Evolutionary conservation across 1,140 invertebrate species (phyloP).

Genomic region (Hylaeus anthracinus): DNA sequence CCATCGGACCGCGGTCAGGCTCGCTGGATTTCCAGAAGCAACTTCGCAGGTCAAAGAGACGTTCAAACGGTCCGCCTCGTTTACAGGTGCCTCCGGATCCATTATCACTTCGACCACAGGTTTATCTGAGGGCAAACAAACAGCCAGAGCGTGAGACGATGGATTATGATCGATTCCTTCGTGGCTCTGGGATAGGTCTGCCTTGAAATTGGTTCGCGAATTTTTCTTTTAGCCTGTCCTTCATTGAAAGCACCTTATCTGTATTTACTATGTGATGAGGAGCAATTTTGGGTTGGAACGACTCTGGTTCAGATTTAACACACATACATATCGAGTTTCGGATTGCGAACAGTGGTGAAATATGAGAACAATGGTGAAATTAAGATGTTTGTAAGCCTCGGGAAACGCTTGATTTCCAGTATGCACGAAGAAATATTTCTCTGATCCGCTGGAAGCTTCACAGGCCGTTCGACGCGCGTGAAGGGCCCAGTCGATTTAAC

Average conservation of each 20-base stretch:
- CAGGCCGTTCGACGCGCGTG: no score
- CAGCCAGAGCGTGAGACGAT: not conserved
- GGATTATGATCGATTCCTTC: not conserved
- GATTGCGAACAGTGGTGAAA: no score
- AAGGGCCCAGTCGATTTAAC: not conserved
- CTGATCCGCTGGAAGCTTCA: no score
- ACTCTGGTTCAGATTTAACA: not conserved
- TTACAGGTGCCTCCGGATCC: slow-evolving; percentile 87
- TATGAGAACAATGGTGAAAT: no score
- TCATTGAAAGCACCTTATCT: not conserved
- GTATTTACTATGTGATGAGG: no score
- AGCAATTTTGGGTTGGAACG: not conserved
- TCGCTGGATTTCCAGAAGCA: slow-evolving; percentile 84
- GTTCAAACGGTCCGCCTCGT: slow-evolving; percentile 89
- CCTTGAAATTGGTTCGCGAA: no score
- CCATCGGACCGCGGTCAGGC: slow-evolving; percentile 88
- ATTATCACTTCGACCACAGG: slow-evolving; percentile 89
- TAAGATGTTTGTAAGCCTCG: no score
- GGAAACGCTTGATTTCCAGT: no score
- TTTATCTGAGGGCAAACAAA: slow-evolving; percentile 82
- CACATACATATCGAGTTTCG: no score
- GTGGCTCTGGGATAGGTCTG: no score
- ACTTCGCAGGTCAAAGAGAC: slow-evolving; percentile 92
- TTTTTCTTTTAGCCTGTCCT: not conserved
- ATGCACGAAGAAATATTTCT: no score